phyloP scores from a whole-genome alignment of 2,113 vertebrate genomes.

The Gadus macrocephalus region DNA sequence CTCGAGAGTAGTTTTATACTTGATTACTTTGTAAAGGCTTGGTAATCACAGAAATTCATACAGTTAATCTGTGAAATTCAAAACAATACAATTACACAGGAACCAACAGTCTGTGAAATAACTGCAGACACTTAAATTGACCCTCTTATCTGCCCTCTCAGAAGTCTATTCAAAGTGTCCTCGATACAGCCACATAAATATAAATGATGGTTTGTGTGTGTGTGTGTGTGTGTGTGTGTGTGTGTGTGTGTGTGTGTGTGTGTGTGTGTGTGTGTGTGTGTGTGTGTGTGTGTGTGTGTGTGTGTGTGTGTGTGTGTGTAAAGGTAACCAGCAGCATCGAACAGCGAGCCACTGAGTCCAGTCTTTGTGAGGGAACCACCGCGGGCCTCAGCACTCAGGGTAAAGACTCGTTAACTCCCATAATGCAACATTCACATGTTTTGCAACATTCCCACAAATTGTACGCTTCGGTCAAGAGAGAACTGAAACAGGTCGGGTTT shows the following conservation, averaged over 20 bases:
- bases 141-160: no score
- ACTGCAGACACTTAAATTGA: no score
- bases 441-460: no score
- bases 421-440: no score
- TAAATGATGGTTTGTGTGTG: background rate
- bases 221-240: background rate
- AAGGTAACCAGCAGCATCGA: conserved; percentile 75
- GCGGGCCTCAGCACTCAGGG: conserved; percentile 84
- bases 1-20: no score
- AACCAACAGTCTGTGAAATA: no score
- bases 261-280: background rate
- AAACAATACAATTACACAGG: no score
- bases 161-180: background rate
- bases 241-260: background rate
- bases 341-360: conserved; percentile 77
- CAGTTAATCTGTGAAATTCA: no score
- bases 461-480: background rate
- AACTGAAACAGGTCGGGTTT: background rate
- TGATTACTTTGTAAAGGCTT: no score
- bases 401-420: conserved; percentile 47
- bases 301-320: background rate
- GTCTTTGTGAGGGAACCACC: conserved; percentile 74
- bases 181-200: background rate
- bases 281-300: background rate
- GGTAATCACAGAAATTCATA: no score